phyloP scores from a whole-genome alignment of 1,140 invertebrate species.

The Halyomorpha halys region DNA sequence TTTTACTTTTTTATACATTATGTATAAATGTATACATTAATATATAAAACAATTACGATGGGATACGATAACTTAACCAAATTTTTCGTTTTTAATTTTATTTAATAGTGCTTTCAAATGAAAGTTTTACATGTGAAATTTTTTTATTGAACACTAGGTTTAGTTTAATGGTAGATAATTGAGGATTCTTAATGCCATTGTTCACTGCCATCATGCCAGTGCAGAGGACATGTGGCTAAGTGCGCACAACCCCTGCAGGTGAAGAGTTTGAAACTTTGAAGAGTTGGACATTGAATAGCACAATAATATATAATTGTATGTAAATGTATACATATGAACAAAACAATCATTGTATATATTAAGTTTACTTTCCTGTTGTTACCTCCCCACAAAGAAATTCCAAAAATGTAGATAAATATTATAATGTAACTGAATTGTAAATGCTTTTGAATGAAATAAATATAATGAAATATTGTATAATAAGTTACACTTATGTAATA shows the following conservation, averaged over 20 bases:
- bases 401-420: constrained; percentile 4
- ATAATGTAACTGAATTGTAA: constrained; percentile 4
- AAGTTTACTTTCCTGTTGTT: not conserved
- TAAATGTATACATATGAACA: not conserved
- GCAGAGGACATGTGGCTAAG: no score
- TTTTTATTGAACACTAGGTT: no score
- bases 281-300: not conserved
- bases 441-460: constrained; percentile 3
- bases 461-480: not conserved
- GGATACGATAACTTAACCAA: not conserved
- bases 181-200: no score
- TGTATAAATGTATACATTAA: constrained; percentile 12
- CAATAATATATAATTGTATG: constrained; percentile 3
- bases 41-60: not conserved
- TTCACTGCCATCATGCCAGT: no score
- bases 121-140: no score
- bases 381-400: not conserved
- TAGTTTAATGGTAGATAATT: no score
- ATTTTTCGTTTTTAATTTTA: not conserved
- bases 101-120: no score
- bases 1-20: constrained; percentile 13
- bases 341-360: constrained; percentile 5
- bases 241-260: no score
- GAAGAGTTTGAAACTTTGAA: not conserved
- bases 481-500: no score